These are phyloP conservation scores for Eurystomus gularis DNA, from an alignment of 2,113 vertebrate species.

Conservation along the genomic window DNA sequence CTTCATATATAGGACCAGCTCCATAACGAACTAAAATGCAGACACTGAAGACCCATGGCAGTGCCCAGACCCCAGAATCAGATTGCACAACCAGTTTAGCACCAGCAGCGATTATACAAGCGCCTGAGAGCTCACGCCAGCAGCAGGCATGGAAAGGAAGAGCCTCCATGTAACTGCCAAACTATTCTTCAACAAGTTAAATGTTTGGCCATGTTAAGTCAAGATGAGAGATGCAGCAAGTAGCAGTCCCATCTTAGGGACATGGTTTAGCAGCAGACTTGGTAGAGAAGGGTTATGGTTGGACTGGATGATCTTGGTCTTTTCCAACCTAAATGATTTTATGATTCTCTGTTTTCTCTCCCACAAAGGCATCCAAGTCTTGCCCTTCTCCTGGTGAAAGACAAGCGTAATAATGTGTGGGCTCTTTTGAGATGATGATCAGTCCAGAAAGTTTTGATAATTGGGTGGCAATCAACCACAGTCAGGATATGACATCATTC, in stretches of 20 bases:
- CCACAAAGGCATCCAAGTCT: neutral
- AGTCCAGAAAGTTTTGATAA: neutral
- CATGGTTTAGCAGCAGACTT: no score
- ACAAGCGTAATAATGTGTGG: neutral
- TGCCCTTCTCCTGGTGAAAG: neutral
- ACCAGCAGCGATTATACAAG: neutral
- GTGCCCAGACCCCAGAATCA: neutral
- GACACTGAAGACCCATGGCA: neutral
- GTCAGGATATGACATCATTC: neutral
- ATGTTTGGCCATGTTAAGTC: neutral
- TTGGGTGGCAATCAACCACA: neutral
- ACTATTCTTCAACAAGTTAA: neutral
- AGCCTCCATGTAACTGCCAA: neutral
- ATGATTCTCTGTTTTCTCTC: neutral
- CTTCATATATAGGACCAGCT: neutral
- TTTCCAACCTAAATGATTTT: no score
- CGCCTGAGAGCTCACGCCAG: neutral
- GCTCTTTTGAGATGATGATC: neutral
- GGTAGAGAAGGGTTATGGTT: no score
- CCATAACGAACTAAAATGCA: neutral
- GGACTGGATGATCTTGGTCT: no score
- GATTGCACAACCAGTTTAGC: neutral
- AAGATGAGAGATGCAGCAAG: neutral
- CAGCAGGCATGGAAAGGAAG: neutral
- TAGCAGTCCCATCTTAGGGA: neutral